Evolutionary conservation across 2,113 vertebrate genomes (phyloP), one percentile per base, ranked within the genome.

Genomic region (Equus przewalskii): DNA sequence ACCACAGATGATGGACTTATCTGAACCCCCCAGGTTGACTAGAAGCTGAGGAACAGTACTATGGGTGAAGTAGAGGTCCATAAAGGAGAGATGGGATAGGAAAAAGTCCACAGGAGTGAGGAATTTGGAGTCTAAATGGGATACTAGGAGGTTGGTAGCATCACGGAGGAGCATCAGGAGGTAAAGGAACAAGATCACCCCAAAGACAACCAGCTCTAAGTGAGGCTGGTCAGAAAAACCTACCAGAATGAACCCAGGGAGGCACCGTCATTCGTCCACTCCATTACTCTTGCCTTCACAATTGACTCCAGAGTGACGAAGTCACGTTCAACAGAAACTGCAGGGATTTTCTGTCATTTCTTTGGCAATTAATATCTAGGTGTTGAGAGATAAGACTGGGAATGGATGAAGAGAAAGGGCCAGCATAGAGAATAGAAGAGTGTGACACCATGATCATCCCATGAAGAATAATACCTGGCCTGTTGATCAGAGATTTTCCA

Each of bases 51-150:
- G 84, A 10, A 67, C 18, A 14, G 76, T 26, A 64, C 70, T 81
- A 13, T 70, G 89, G 64, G 84, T 87, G 62, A 22, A 21, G 18
- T 84, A 92, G 10, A 97, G 89, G 56, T 92, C 93, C 60, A 89
- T 81, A 24, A 92, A 62, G 21, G 91, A 95, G 70, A 96, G 92
- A 96, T 98, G 84, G 11, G 70, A 69, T 30, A 96, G 95, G 21
- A 96, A 95, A 65, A 96, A 81, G 67, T 97, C 95, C 95, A 93
- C 96, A 18, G 89, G 95, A 0, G 49, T 93, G n/a, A 58, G 85
- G n/a, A 97, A 95, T 58, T 86, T 92, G 8, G 72, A 4, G 11
- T 97, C 92, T 36, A 82, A 7, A 5, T 10, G 33, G 2, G 72
- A 92, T 2, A 89, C 33, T 2, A 96, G 46, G 62, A 96, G 84